Evolutionary conservation across 2,113 vertebrate genomes (phyloP), one percentile per base, ranked within the genome.

Genomic region (Leptodactylus fuscus): DNA sequence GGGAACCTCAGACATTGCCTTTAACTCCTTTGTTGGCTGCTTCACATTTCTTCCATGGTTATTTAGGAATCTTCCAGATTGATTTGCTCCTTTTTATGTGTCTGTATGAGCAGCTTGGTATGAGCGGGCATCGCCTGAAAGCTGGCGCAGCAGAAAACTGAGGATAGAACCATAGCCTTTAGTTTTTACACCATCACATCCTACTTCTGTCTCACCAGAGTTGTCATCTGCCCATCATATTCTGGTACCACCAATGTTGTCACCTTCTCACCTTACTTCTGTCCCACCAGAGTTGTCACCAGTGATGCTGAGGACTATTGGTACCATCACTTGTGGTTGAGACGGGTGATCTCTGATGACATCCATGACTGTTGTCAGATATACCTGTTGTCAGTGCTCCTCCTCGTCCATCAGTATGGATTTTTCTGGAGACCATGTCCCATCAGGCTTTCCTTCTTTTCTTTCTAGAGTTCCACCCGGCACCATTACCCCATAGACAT

Each of bases 401-500:
- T 41, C 38, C 8, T 41, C 4, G 4, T 41, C 4, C 38, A 41
- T 4, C 38, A 41, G 38, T 41, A 41, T 41, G 38, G 8, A 41
- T 41, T 41, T 41, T 48, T 48, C 12, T n/a, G n/a, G n/a, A n/a
- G n/a, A n/a, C n/a, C n/a, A n/a, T n/a, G n/a, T 29, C 4, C 24
- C 38, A 24, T 44, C n/a, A n/a, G n/a, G n/a, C n/a, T n/a, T n/a
- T n/a, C 22, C 10, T 12, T 46, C 8, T 74, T 24, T 79, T 58
- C 22, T 60, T 75, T 34, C 6, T 9, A 60, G 51, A 36, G 11
- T 22, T 9, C 8, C 16, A 0, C 1, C 76, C 1, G 20, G 32
- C 29, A 13, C 5, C 34, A 13, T n/a, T n/a, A 58, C 10, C 41
- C 76, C 6, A 24, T 38, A 77, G 73, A 58, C n/a, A 85, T 85